These are phyloP conservation scores for Drosophila subpulchrella DNA, from an alignment of 1,140 invertebrate species.

Conservation along the genomic window DNA sequence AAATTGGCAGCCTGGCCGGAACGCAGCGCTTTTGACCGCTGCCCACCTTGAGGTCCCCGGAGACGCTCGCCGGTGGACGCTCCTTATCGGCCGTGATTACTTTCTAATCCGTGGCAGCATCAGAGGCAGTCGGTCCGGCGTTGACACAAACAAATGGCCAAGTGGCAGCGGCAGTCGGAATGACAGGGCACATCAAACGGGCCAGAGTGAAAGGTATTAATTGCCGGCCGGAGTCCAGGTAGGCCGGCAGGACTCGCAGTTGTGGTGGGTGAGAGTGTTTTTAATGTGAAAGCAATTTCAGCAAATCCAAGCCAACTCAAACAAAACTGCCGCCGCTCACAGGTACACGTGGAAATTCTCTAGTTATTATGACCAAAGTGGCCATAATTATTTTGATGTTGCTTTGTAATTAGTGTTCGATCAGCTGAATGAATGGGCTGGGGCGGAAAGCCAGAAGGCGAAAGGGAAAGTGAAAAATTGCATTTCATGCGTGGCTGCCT, in stretches of 20 bases:
- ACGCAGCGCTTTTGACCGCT: slow-evolving; percentile 48
- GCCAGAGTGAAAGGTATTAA: slow-evolving; percentile 79
- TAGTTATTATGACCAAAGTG: slow-evolving; percentile 74
- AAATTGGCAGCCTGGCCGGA: slow-evolving; percentile 60
- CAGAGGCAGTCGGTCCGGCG: slow-evolving; percentile 59
- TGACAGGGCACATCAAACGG: slow-evolving; percentile 76
- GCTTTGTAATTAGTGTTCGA: slow-evolving; percentile 80
- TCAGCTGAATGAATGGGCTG: slow-evolving; percentile 42
- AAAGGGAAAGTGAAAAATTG: slow-evolving; percentile 82
- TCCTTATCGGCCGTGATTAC: slow-evolving; percentile 81
- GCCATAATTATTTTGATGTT: slow-evolving; percentile 82
- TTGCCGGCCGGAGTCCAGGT: slow-evolving; percentile 67
- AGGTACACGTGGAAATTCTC: slow-evolving; percentile 63
- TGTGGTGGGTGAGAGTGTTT: slow-evolving; percentile 65
- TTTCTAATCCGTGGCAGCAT: slow-evolving; percentile 80
- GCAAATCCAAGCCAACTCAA: slow-evolving; percentile 69
- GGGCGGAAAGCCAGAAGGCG: slow-evolving; percentile 1
- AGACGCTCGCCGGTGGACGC: slow-evolving; percentile 61
- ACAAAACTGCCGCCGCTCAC: slow-evolving; percentile 38
- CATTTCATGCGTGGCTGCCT: slow-evolving; percentile 73
- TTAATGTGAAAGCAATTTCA: slow-evolving; percentile 83
- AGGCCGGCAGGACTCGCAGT: slow-evolving; percentile 42
- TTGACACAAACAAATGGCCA: slow-evolving; percentile 80
- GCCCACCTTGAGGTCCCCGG: slow-evolving; percentile 55
- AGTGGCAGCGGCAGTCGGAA: slow-evolving; percentile 48